phyloP scores from a whole-genome alignment of 2,113 vertebrate genomes.

The Cyphomyrus plagiostoma region DNA sequence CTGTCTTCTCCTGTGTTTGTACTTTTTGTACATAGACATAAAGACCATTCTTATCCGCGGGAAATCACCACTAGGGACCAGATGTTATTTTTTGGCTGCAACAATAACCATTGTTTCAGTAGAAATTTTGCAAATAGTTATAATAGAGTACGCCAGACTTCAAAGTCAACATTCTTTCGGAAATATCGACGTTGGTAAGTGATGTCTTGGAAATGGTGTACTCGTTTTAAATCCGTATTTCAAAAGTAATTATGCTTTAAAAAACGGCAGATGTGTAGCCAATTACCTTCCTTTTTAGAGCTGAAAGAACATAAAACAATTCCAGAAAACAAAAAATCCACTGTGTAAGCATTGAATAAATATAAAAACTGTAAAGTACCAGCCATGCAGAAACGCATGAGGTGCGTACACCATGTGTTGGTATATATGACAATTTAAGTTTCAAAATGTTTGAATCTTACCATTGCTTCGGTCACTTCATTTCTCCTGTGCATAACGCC shows the following conservation, averaged over 20 bases:
- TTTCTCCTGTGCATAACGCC: constrained; percentile 43
- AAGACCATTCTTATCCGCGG: not conserved
- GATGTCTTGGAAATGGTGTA: not conserved
- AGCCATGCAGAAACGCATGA: not conserved
- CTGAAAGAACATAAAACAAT: not conserved
- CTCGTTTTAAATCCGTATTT: not conserved
- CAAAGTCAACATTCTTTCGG: not conserved
- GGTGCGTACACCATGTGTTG: no score
- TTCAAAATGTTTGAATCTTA: constrained; percentile 29
- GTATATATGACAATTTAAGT: not conserved
- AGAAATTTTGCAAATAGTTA: not conserved
- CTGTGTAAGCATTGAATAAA: not conserved
- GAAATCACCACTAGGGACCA: not conserved
- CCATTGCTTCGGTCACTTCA: constrained; percentile 57
- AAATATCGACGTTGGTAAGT: not conserved
- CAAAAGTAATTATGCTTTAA: not conserved
- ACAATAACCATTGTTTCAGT: not conserved
- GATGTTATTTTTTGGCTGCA: not conserved
- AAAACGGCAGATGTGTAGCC: not conserved
- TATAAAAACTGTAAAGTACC: not conserved
- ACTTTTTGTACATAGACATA: not conserved
- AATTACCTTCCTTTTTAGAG: not conserved
- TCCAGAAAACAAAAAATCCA: not conserved
- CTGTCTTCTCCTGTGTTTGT: not conserved
- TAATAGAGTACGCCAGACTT: not conserved